Conservation (phyloP, 1,140 invertebrate genomes). For the Zophobas atratus region DNA sequence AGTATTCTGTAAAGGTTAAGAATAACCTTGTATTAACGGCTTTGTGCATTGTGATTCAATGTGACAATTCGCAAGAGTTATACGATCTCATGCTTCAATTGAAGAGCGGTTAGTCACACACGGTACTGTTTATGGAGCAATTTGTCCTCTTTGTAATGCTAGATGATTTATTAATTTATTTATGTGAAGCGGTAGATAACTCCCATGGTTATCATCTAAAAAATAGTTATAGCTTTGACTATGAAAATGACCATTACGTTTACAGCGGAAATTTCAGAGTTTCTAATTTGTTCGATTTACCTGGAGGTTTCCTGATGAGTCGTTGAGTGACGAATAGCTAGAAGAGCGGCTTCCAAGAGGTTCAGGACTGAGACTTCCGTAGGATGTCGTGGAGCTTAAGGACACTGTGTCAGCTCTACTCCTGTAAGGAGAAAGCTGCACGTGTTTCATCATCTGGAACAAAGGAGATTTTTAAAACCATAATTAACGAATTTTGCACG, state of each 20-base stretch:
- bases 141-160: conserved; percentile 22
- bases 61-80: neutral
- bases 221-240: neutral
- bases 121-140: conserved; percentile 16
- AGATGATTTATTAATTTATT: conserved; percentile 34
- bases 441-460: conserved; percentile 89
- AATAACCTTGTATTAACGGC: conserved; percentile 6
- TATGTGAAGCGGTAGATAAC: neutral
- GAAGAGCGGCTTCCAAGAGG: conserved; percentile 74
- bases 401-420: conserved; percentile 86
- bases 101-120: neutral
- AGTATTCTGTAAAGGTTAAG: conserved; percentile 16
- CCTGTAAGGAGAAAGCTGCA: conserved; percentile 87
- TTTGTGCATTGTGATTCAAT: conserved; percentile 7
- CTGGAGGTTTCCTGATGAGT: conserved; percentile 68
- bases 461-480: conserved; percentile 23
- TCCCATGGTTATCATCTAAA: conserved; percentile 13
- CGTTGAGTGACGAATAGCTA: conserved; percentile 75
- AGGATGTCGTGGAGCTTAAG: conserved; percentile 81
- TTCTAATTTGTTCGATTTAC: conserved; percentile 61
- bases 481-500: conserved; percentile 20
- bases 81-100: conserved; percentile 4
- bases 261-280: no score
- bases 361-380: conserved; percentile 76
- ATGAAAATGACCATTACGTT: no score